phyloP scores from a whole-genome alignment of 2,113 vertebrate genomes.

The Phylloscopus whistleri region DNA sequence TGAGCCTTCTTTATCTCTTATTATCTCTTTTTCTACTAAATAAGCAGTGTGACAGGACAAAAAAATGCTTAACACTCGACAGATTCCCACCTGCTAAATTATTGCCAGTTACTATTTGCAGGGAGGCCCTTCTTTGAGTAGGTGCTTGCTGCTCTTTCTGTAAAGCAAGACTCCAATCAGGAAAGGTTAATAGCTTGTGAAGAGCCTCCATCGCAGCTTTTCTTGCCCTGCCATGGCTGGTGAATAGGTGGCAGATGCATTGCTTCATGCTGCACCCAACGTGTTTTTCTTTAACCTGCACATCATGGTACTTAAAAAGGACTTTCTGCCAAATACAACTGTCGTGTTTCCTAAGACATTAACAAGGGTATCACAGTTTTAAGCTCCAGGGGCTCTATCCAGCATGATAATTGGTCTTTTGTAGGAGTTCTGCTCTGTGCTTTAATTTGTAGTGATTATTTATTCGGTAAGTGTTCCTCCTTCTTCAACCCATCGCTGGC shows the following conservation, averaged over 20 bases:
- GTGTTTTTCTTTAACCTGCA: not conserved
- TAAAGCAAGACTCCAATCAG: constrained; percentile 62
- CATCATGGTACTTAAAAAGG: not conserved
- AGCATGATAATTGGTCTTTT: constrained; percentile 6
- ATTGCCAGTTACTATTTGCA: constrained; percentile 28
- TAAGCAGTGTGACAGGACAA: not conserved
- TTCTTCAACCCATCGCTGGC: not conserved
- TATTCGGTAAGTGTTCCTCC: not conserved
- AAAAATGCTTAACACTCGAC: not conserved
- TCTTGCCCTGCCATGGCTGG: constrained; percentile 6
- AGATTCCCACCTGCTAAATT: constrained; percentile 12
- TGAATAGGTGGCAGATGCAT: constrained; percentile 2
- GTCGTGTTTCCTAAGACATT: not conserved
- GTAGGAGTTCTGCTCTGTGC: not conserved
- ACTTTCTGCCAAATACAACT: not conserved
- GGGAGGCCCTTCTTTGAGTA: not conserved
- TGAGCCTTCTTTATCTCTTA: not conserved
- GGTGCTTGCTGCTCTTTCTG: constrained; percentile 39
- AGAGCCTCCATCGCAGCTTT: constrained; percentile 19
- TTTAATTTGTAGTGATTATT: not conserved
- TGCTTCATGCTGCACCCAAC: not conserved
- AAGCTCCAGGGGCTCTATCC: not conserved
- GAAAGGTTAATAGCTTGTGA: constrained; percentile 68
- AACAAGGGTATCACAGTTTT: not conserved
- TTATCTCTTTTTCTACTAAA: not conserved